These are phyloP conservation scores for Drosophila kikkawai DNA, from an alignment of 1,140 invertebrate species.

Conservation along the genomic window DNA sequence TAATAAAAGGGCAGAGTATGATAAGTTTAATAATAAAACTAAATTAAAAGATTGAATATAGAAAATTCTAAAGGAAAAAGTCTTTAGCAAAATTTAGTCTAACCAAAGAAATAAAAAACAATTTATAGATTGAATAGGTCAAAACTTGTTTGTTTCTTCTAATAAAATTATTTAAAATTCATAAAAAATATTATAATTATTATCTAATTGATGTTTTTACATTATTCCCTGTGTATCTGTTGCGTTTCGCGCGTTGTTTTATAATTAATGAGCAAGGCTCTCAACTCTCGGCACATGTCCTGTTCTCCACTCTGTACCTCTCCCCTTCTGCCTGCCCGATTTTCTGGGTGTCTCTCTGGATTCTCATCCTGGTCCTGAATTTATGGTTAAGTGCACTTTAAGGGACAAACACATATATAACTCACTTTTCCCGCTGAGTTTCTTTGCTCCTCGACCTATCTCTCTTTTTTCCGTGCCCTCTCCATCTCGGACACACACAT, in stretches of 20 bases:
- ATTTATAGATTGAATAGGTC: neutral
- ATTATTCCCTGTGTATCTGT: conserved; percentile 22
- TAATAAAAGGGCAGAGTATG: too few species aligned
- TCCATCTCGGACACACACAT: conserved; percentile 16
- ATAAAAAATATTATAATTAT: neutral
- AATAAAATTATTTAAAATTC: too few species aligned
- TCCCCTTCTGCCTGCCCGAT: neutral
- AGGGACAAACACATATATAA: conserved; percentile 81
- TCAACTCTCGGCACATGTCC: conserved; percentile 63
- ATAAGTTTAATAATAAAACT: too few species aligned
- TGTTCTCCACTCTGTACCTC: conserved; percentile 4
- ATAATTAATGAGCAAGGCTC: conserved; percentile 80
- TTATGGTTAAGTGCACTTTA: conserved; percentile 84
- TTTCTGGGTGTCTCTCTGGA: conserved; percentile 31
- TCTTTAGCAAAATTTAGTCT: neutral
- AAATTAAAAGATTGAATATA: too few species aligned
- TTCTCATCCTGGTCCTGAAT: conserved; percentile 60
- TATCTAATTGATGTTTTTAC: neutral
- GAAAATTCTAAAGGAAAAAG: too few species aligned
- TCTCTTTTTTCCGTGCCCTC: conserved; percentile 18
- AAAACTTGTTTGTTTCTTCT: neutral
- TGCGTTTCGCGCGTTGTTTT: conserved; percentile 74
- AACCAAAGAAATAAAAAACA: neutral
- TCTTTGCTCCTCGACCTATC: conserved; percentile 31
- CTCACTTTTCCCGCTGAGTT: conserved; percentile 76